phyloP scores from a whole-genome alignment of 2,113 vertebrate genomes.

The Coracopsis vasa region DNA sequence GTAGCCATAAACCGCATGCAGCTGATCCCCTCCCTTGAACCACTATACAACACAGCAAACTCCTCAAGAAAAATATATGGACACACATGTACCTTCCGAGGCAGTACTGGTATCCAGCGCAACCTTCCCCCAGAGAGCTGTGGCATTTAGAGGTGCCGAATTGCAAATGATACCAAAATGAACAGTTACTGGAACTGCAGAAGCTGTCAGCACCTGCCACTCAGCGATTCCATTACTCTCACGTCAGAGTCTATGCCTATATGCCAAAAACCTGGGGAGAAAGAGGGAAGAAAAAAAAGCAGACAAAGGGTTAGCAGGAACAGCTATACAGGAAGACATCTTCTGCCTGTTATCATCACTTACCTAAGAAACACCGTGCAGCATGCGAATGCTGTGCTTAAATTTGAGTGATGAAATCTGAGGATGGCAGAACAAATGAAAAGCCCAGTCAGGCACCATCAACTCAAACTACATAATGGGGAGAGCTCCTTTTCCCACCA shows the following conservation, averaged over 20 bases:
- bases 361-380: background rate
- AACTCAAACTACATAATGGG: background rate
- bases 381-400: background rate
- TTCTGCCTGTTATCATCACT: background rate
- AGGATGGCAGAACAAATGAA: background rate
- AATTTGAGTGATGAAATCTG: background rate
- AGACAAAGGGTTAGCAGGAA: conserved; percentile 39
- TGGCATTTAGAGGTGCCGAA: conserved; percentile 74
- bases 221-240: conserved; percentile 28
- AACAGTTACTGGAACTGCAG: conserved; percentile 40
- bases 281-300: background rate
- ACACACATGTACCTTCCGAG: conserved; percentile 66
- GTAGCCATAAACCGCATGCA: background rate
- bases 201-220: conserved; percentile 68
- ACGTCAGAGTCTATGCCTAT: conserved; percentile 53
- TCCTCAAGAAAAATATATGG: background rate
- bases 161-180: conserved; percentile 46
- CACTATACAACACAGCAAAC: background rate
- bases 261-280: conserved; percentile 64
- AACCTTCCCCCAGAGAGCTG: conserved; percentile 66
- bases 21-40: conserved; percentile 4
- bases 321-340: background rate
- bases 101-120: conserved; percentile 69
- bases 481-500: background rate
- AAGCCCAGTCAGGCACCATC: background rate